Conservation (phyloP, 1,140 invertebrate genomes). For the Pseudomyrmex dendroicus region DNA sequence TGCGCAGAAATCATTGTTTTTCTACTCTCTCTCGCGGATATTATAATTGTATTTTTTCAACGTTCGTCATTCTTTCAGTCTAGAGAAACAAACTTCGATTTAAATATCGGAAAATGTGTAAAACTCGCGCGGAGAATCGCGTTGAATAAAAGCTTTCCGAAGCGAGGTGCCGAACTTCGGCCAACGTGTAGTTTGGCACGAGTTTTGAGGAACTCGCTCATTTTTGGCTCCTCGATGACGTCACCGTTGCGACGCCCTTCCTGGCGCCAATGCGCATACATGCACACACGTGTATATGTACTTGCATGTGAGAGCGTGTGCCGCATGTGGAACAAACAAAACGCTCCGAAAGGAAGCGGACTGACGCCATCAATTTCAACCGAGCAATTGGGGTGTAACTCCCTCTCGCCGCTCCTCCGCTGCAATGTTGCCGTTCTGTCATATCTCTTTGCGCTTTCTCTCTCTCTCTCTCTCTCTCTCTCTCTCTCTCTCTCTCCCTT, state of each 20-base stretch:
- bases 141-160: too few species aligned
- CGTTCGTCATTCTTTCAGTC: too few species aligned
- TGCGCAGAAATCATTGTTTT: too few species aligned
- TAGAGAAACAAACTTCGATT: too few species aligned
- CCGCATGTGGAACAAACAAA: slow-evolving; percentile 47
- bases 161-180: too few species aligned
- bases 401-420: neutral
- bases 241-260: slow-evolving; percentile 47
- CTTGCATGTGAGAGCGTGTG: neutral
- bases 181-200: neutral
- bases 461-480: neutral
- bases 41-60: too few species aligned
- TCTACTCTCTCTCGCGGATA: too few species aligned
- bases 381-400: slow-evolving; percentile 39
- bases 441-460: neutral
- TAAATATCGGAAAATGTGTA: too few species aligned
- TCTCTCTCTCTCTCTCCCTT: too few species aligned
- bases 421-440: neutral
- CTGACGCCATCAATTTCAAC: slow-evolving; percentile 47
- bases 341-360: slow-evolving; percentile 27
- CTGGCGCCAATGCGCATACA: slow-evolving; percentile 41
- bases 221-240: slow-evolving; percentile 53
- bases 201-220: neutral
- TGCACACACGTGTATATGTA: too few species aligned
- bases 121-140: too few species aligned